Conservation (phyloP, 1,140 invertebrate species). For the Drosophila saltans region DNA sequence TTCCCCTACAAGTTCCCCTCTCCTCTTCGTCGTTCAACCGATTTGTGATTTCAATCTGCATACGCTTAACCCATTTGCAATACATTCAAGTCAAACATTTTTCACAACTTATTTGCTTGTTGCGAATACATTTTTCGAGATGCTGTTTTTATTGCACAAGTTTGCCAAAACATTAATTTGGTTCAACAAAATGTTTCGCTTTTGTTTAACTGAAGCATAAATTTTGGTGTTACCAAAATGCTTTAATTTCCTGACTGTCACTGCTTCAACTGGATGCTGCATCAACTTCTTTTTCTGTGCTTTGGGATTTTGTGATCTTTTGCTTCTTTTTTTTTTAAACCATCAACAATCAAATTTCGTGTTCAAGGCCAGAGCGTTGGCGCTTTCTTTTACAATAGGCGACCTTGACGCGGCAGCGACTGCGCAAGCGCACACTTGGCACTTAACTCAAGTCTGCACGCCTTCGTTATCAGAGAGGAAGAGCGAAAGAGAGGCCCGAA, state of each 20-base stretch:
- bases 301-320: conserved; percentile 45
- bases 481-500: neutral
- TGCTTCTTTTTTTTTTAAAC: neutral
- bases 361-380: conserved; percentile 72
- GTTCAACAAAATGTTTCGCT: conserved; percentile 37
- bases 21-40: neutral
- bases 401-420: conserved; percentile 68
- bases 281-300: conserved; percentile 32
- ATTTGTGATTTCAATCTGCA: conserved; percentile 40
- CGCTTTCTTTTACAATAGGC: conserved; percentile 81
- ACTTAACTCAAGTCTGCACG: conserved; percentile 39
- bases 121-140: conserved; percentile 26
- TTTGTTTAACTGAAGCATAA: conserved; percentile 74
- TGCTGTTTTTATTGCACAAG: conserved; percentile 53
- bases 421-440: conserved; percentile 59
- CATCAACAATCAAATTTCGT: conserved; percentile 45
- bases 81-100: conserved; percentile 59
- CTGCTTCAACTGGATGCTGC: conserved; percentile 27
- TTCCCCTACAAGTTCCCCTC: conserved; percentile 31
- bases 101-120: conserved; percentile 37
- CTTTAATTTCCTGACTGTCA: conserved; percentile 25
- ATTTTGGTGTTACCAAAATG: conserved; percentile 45
- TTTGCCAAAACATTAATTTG: conserved; percentile 49
- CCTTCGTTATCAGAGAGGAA: conserved; percentile 64
- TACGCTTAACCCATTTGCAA: conserved; percentile 61